These are phyloP conservation scores for Sitophilus oryzae DNA, from an alignment of 1,140 invertebrate species.

Conservation along the genomic window DNA sequence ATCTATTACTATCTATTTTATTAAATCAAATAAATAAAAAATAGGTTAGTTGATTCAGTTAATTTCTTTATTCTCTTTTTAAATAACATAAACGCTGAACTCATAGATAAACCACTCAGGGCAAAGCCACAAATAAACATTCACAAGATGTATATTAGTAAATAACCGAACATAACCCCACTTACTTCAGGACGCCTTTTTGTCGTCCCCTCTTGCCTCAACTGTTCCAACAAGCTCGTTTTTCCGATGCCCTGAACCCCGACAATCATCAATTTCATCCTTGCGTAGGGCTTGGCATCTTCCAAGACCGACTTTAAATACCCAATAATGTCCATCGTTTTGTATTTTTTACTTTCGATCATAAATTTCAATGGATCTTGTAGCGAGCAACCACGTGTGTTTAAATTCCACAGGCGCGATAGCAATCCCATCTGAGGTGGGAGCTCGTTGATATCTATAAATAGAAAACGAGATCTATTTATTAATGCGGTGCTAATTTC, in stretches of 20 bases:
- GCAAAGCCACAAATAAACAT: no score
- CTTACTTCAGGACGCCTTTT: constrained; percentile 69
- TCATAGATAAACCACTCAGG: no score
- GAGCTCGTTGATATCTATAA: constrained; percentile 70
- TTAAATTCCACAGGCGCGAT: constrained; percentile 91
- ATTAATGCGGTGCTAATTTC: constrained; percentile 8
- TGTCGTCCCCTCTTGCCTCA: constrained; percentile 78
- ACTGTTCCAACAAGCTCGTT: constrained; percentile 83
- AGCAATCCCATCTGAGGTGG: constrained; percentile 93
- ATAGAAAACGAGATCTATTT: constrained; percentile 15
- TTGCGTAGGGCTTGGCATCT: constrained; percentile 87
- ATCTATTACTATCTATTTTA: no score
- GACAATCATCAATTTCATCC: constrained; percentile 98
- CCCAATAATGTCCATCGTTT: constrained; percentile 94
- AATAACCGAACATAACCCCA: constrained; percentile 1
- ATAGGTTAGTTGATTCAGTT: no score
- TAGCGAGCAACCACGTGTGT: constrained; percentile 81
- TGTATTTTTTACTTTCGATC: constrained; percentile 88
- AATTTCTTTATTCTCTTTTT: no score
- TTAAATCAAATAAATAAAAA: no score
- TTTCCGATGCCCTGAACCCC: constrained; percentile 92
- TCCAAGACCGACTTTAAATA: constrained; percentile 87
- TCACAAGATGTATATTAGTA: no score
- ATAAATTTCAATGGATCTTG: constrained; percentile 88
- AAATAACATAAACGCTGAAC: no score